A percentile compares a stretch with the other conserved stretches of the same genome.
These are phyloP conservation scores for Phylloscopus trochilus DNA, from an alignment of 2,113 vertebrate species.

Conservation along the genomic window DNA sequence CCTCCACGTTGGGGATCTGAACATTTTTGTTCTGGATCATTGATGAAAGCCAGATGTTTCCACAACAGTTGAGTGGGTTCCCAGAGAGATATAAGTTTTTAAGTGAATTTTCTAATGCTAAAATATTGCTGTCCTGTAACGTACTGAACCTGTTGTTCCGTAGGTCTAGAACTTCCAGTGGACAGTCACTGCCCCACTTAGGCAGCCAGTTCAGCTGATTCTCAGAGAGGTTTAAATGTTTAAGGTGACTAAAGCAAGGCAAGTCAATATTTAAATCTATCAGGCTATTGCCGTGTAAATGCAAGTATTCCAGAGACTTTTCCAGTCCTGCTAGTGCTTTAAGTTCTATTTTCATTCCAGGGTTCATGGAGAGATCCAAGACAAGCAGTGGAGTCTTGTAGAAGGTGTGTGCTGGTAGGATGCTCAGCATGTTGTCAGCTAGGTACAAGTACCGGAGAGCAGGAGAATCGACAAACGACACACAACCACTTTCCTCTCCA, in stretches of 20 bases:
- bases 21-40: constrained; percentile 81
- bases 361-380: constrained; percentile 87
- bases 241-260: constrained; percentile 79
- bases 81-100: constrained; percentile 85
- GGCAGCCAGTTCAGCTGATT: constrained; percentile 85
- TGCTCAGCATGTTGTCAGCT: constrained; percentile 77
- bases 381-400: constrained; percentile 74
- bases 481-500: constrained; percentile 61
- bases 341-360: constrained; percentile 75
- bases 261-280: constrained; percentile 76
- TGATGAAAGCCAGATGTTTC: constrained; percentile 79
- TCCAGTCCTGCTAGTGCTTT: constrained; percentile 84
- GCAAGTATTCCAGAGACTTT: constrained; percentile 79
- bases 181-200: constrained; percentile 74
- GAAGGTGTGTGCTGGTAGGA: constrained; percentile 75
- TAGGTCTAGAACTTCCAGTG: constrained; percentile 81
- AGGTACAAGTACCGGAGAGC: constrained; percentile 79
- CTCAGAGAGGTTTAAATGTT: constrained; percentile 83
- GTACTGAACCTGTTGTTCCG: constrained; percentile 87
- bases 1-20: constrained; percentile 76
- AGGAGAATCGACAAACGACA: constrained; percentile 67
- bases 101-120: constrained; percentile 81
- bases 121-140: constrained; percentile 78
- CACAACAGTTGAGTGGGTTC: constrained; percentile 91
- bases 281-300: constrained; percentile 81